Percentiles rank a stretch among this genome's conserved stretches.
phyloP scores from a whole-genome alignment of 1,140 invertebrate genomes.

The Cydia pomonella region DNA sequence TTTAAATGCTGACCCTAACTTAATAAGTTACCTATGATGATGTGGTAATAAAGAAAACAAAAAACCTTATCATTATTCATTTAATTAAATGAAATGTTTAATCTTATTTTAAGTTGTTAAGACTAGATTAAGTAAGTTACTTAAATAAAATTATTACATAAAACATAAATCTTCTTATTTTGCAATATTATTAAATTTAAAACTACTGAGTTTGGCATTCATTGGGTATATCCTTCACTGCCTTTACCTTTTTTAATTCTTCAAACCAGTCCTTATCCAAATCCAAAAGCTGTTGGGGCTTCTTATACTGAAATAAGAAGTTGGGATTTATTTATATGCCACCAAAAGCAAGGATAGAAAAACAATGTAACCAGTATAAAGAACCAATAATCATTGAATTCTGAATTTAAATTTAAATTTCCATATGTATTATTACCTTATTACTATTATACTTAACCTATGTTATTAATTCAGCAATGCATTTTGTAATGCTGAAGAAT shows the following conservation, averaged over 20 bases:
- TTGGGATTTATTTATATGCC: conserved; percentile 1
- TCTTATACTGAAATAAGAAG: conserved; percentile 85
- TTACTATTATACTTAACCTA: too few species aligned
- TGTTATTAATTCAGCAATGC: too few species aligned
- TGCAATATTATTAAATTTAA: background rate
- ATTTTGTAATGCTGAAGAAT: too few species aligned
- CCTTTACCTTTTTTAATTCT: conserved; percentile 70
- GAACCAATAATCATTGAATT: too few species aligned
- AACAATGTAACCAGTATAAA: too few species aligned
- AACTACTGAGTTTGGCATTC: conserved; percentile 74
- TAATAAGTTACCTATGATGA: too few species aligned
- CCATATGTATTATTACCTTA: too few species aligned
- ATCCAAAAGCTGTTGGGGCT: conserved; percentile 85
- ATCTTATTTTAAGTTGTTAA: background rate
- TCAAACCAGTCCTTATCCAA: conserved; percentile 84
- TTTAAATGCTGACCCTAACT: too few species aligned
- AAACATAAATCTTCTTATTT: conserved; percentile 29
- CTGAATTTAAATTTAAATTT: too few species aligned
- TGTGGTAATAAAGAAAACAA: background rate
- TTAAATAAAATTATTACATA: conserved; percentile 27
- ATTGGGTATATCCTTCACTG: conserved; percentile 70
- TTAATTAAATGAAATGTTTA: conserved; percentile 3
- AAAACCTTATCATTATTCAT: background rate
- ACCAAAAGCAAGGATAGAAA: too few species aligned
- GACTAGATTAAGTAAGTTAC: conserved; percentile 16